phyloP scores from a whole-genome alignment of 2,888 invertebrate species.

The Phengaris arion region DNA sequence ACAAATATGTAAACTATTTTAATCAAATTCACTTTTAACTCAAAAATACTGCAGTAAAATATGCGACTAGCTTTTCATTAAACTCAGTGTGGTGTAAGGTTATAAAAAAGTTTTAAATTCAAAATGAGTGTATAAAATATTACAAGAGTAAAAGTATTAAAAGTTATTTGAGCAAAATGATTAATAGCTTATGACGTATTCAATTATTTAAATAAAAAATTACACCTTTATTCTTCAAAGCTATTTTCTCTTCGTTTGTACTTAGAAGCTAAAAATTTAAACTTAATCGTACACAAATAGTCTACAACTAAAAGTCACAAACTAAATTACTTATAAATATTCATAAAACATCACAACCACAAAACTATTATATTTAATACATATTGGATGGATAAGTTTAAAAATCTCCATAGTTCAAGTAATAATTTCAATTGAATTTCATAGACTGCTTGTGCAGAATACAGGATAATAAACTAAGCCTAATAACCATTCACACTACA shows the following conservation, averaged over 20 bases:
- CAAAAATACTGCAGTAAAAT: neutral
- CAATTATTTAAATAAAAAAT: neutral
- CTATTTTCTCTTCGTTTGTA: no score
- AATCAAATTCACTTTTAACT: neutral
- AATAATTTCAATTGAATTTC: neutral
- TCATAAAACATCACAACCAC: no score
- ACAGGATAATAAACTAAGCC: neutral
- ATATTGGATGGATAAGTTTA: neutral
- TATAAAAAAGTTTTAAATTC: neutral
- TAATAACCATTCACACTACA: neutral
- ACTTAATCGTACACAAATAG: neutral
- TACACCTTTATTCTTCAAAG: neutral
- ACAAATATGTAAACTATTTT: neutral
- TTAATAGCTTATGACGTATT: neutral
- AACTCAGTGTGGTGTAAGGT: neutral
- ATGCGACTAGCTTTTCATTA: neutral
- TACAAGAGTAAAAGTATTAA: neutral
- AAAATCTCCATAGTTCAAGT: neutral
- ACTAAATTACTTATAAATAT: neutral
- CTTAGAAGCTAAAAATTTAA: no score
- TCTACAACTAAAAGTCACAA: neutral
- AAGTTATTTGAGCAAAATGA: neutral
- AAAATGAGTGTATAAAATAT: neutral
- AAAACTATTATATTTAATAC: neutral
- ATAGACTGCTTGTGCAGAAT: neutral